phyloP scores from a whole-genome alignment of 1,140 invertebrate genomes.

The Papilio dardanus region DNA sequence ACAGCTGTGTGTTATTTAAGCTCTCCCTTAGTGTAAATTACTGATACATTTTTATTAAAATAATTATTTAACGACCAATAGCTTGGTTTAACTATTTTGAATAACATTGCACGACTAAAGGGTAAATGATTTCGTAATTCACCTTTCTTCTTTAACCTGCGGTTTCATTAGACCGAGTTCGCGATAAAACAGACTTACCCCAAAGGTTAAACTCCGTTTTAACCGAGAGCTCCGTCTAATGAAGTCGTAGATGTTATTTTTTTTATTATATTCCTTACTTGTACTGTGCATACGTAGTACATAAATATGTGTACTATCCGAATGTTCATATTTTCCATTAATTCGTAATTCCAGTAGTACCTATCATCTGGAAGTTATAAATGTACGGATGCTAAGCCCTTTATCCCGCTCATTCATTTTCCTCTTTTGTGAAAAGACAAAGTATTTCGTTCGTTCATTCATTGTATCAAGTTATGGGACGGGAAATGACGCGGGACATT shows the following conservation, averaged over 20 bases:
- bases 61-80: too few species aligned
- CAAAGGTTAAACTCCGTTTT: too few species aligned
- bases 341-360: neutral
- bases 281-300: neutral
- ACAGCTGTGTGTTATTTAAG: neutral
- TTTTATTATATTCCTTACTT: neutral
- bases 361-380: conserved; percentile 21
- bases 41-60: too few species aligned
- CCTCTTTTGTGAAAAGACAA: conserved; percentile 21
- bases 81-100: too few species aligned
- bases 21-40: neutral
- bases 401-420: conserved; percentile 22
- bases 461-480: neutral
- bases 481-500: conserved; percentile 2
- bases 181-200: too few species aligned
- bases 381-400: conserved; percentile 7
- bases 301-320: neutral
- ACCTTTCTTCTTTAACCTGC: too few species aligned
- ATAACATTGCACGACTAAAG: neutral
- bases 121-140: too few species aligned
- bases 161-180: too few species aligned
- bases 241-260: neutral
- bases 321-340: neutral
- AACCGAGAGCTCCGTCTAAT: too few species aligned
- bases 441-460: conserved; percentile 11